phyloP scores from a whole-genome alignment of 2,888 invertebrate genomes.

The Antheraea yamamai region DNA sequence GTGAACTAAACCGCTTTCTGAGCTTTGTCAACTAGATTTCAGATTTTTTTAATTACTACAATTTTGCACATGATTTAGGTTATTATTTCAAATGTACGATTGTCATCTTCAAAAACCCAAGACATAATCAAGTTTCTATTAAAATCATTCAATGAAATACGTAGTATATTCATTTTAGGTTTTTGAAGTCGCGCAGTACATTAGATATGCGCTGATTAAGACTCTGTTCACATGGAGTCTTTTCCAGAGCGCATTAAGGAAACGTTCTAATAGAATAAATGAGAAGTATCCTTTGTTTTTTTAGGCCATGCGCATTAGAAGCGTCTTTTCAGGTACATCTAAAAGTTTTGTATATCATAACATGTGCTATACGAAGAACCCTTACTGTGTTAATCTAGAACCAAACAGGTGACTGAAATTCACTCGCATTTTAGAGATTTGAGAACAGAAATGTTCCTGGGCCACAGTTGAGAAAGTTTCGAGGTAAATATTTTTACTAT shows the following conservation, averaged over 20 bases:
- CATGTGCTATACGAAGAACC: neutral
- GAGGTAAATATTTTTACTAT: neutral
- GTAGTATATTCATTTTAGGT: neutral
- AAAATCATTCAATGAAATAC: neutral
- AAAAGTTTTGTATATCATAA: neutral
- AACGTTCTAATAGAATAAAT: neutral
- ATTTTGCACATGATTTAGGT: constrained; percentile 11
- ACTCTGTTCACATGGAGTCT: neutral
- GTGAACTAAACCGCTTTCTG: constrained; percentile 62
- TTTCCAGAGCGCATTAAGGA: neutral
- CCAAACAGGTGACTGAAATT: neutral
- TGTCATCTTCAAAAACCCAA: neutral
- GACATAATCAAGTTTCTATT: neutral
- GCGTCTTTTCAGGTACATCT: neutral
- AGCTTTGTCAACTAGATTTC: constrained; percentile 16
- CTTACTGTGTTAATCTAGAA: neutral
- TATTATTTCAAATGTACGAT: neutral
- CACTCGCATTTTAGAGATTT: neutral
- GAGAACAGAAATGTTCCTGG: neutral
- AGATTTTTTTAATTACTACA: constrained; percentile 13
- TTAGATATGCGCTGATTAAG: neutral
- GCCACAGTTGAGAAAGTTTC: neutral
- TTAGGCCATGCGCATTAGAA: neutral
- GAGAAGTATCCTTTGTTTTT: neutral
- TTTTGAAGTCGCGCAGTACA: neutral